These are phyloP conservation scores for Eciton burchellii DNA, from an alignment of 1,140 invertebrate species.

Conservation along the genomic window DNA sequence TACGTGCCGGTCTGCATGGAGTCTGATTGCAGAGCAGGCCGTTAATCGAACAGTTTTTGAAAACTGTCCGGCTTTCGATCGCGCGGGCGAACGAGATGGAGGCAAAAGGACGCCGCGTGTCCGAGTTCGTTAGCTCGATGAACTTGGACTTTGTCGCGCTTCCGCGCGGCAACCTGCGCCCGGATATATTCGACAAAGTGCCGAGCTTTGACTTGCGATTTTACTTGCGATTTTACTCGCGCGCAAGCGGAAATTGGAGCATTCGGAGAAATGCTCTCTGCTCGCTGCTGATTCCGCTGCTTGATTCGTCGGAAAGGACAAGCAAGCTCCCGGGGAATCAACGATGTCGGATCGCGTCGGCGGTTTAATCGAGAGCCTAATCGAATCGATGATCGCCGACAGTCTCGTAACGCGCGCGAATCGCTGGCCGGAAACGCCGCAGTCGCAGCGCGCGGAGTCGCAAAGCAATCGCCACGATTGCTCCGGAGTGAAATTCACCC, in stretches of 20 bases:
- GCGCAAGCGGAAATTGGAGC: too few relatives aligned
- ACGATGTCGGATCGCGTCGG: too few relatives aligned
- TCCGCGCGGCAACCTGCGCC: conserved; percentile 59
- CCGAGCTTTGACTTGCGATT: conserved; percentile 26
- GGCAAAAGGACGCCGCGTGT: conserved; percentile 32
- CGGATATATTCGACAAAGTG: conserved; percentile 56
- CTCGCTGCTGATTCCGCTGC: too few relatives aligned
- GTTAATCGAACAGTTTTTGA: conserved; percentile 63
- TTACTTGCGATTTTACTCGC: background rate
- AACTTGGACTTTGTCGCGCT: conserved; percentile 69
- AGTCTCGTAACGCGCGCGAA: background rate
- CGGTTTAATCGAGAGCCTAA: too few relatives aligned
- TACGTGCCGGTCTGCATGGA: conserved; percentile 49
- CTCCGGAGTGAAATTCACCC: background rate
- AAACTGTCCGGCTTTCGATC: conserved; percentile 29
- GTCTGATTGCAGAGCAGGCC: conserved; percentile 52
- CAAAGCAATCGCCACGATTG: background rate
- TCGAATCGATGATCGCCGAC: too few relatives aligned
- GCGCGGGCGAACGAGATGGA: conserved; percentile 11
- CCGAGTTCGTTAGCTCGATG: conserved; percentile 68
- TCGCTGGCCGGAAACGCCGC: background rate
- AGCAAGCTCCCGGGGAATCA: too few relatives aligned
- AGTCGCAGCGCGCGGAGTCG: background rate
- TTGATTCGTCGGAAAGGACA: too few relatives aligned
- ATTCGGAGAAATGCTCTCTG: background rate